phyloP scores from a whole-genome alignment of 2,888 invertebrate genomes.

The Agonopterix subpropinquella region DNA sequence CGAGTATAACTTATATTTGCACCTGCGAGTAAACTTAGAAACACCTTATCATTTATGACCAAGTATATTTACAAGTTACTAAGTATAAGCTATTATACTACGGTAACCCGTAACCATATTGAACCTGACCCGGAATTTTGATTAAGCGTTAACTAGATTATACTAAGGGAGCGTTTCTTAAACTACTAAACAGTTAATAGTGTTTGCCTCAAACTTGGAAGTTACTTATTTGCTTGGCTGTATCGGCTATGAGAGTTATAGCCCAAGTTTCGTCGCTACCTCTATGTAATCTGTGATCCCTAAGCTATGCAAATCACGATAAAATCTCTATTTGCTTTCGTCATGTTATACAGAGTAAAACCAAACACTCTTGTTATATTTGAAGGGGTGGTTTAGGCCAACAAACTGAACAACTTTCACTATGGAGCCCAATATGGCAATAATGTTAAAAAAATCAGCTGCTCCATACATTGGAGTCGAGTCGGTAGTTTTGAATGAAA shows the following conservation, averaged over 20 bases:
- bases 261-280: conserved; percentile 39
- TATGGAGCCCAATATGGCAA: too few species aligned
- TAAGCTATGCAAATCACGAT: conserved; percentile 51
- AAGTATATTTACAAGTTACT: conserved; percentile 20
- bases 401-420: too few species aligned
- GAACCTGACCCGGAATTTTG: conserved; percentile 62
- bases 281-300: conserved; percentile 35
- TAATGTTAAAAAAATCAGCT: too few species aligned
- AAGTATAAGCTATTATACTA: conserved; percentile 34
- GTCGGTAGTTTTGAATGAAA: too few species aligned
- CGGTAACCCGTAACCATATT: conserved; percentile 42
- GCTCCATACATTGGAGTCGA: too few species aligned
- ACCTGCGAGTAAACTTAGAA: background rate
- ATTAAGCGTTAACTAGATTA: conserved; percentile 67
- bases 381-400: too few species aligned
- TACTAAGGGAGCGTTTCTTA: conserved; percentile 59
- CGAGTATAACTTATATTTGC: background rate
- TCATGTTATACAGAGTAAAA: too few species aligned
- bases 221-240: conserved; percentile 58
- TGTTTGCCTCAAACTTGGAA: conserved; percentile 55
- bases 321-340: conserved; percentile 20
- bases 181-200: conserved; percentile 66
- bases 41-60: conserved; percentile 36
- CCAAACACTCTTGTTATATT: too few species aligned
- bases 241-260: conserved; percentile 43